Evolutionary conservation across 2,797 vertebrate genomes (phyloP), one percentile per base, ranked within the genome.

Genomic region (Miichthys miiuy): DNA sequence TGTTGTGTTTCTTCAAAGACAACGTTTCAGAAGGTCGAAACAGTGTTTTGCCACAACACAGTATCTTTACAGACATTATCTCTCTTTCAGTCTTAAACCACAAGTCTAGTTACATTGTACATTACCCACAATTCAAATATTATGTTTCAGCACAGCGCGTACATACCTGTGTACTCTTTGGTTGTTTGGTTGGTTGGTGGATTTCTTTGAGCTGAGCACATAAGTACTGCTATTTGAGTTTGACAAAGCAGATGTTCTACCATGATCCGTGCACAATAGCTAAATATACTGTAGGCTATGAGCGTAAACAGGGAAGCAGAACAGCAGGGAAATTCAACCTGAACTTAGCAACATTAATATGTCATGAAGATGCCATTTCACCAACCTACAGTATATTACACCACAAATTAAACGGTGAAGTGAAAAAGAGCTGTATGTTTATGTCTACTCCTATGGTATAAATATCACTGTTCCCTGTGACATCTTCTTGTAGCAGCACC

Each of bases 401-500:
- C 17, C 23, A 21, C 17, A 75, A 64, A 79, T 66, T 68, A 68
- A 38, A 58, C 0, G 5, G 21, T 47, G 6, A 57, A 3, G 23
- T 70, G 34, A 67, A 70, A 77, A 70, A 47, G 44, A 63, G 44
- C 27, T 58, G 50, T 68, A 80, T 48, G 66, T 57, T 65, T 38
- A 75, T 51, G 69, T 51, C 60, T 25, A 50, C 34, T 52, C 17
- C 23, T 0, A 2, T 5, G 38, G 8, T 38, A 23, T 80, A 55
- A 72, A 56, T 42, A 82, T 73, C 52, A 67, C 74, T 54, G 51
- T 52, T 66, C 30, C 27, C 50, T 20, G 34, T 65, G 62, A 54
- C 62, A 30, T 55, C 52, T 56, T 55, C 25, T 56, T 20, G 57
- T 6, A 47, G 18, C 30, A 21, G 47, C 41, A 57, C 30, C 4